Conservation (phyloP, 2,888 invertebrate species). For the Nomada hirtipes region DNA sequence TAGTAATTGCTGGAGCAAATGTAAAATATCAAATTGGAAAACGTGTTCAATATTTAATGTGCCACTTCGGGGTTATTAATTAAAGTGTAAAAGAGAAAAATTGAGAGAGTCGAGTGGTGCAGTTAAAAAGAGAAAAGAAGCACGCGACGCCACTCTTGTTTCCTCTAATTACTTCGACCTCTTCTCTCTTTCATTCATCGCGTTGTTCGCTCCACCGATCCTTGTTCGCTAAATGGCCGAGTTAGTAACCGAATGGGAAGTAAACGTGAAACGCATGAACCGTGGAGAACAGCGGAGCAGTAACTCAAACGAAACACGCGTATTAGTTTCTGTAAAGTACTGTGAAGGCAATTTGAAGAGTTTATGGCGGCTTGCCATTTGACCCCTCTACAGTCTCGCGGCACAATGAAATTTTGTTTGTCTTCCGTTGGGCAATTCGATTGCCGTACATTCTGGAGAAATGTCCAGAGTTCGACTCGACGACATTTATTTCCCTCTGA, state of each 20-base stretch:
- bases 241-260: conserved; percentile 39
- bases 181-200: not conserved
- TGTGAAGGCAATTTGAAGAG: conserved; percentile 35
- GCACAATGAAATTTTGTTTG: not conserved
- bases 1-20: no score
- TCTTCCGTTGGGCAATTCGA: not conserved
- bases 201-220: conserved; percentile 8
- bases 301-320: conserved; percentile 50
- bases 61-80: no score
- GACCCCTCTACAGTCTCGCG: conserved; percentile 18
- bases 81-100: no score
- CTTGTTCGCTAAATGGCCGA: conserved; percentile 41
- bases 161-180: conserved; percentile 20
- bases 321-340: conserved; percentile 43
- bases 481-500: no score
- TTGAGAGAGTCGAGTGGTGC: no score
- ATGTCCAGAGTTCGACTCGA: not conserved
- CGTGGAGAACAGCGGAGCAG: conserved; percentile 35
- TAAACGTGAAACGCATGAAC: conserved; percentile 46
- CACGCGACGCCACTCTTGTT: conserved; percentile 16
- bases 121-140: not conserved
- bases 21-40: no score
- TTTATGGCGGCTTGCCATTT: conserved; percentile 36
- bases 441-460: not conserved
- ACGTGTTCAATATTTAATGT: no score